Evolutionary conservation across 2,797 vertebrate species (phyloP).

Genomic region (Scleropages formosus): DNA sequence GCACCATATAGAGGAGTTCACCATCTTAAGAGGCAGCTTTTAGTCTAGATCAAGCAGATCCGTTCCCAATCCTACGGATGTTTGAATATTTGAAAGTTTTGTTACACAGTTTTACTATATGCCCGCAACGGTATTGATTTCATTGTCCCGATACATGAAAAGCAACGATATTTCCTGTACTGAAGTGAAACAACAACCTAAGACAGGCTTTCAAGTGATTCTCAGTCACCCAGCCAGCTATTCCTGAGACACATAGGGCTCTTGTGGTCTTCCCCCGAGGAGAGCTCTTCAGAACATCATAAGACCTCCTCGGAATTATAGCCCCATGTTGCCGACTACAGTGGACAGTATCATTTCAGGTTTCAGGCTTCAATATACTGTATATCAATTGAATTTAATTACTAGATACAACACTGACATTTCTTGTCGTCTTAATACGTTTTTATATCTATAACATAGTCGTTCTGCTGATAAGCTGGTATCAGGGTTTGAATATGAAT

Average conservation of each 20-base stretch:
- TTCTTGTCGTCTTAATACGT: no score
- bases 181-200: background rate
- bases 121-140: background rate
- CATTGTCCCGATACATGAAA: constrained; percentile 4
- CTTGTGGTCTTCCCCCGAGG: background rate
- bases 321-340: constrained; percentile 6
- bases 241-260: constrained; percentile 1
- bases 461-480: background rate
- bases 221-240: constrained; percentile 4
- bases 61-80: constrained; percentile 13
- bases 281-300: background rate
- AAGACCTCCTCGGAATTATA: background rate
- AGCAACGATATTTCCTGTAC: constrained; percentile 17
- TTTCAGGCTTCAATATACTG: background rate
- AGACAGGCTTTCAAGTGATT: constrained; percentile 8
- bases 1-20: constrained; percentile 35
- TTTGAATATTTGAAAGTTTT: background rate
- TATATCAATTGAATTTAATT: no score
- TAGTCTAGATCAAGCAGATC: constrained; percentile 12
- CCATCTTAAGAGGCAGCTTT: constrained; percentile 22
- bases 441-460: background rate
- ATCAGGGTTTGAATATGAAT: background rate
- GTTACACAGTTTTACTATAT: background rate
- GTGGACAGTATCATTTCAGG: background rate
- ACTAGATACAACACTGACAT: no score